A percentile compares a stretch with the other conserved stretches of the same genome.
These are phyloP conservation scores for Melospiza melodia DNA, from an alignment of 2,113 vertebrate species.

Conservation along the genomic window DNA sequence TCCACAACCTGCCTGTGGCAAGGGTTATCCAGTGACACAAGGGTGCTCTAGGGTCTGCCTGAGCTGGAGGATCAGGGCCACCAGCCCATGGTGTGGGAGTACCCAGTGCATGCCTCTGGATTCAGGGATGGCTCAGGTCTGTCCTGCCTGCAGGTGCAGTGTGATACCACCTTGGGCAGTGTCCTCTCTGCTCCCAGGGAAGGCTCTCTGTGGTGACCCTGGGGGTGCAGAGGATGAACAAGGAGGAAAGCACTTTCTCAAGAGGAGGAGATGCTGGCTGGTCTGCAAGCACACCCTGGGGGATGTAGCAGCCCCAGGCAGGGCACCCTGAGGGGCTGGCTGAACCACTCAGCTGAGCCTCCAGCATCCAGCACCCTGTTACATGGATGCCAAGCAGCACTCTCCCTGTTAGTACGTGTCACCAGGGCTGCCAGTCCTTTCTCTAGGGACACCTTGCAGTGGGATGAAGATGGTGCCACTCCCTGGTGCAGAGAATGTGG, in stretches of 20 bases:
- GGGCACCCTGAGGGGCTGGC: background rate
- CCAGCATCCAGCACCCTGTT: background rate
- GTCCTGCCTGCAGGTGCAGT: background rate
- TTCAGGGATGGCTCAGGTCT: background rate
- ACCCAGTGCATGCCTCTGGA: background rate
- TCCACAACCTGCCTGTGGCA: background rate
- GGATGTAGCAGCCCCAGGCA: background rate
- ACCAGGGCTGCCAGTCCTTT: background rate
- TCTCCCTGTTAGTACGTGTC: fast-evolving
- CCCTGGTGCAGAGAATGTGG: background rate
- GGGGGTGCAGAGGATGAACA: background rate
- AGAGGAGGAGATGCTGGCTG: background rate
- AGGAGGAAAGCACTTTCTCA: background rate
- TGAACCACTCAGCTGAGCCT: background rate
- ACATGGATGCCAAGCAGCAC: background rate
- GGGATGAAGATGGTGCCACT: background rate
- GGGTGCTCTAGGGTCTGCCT: background rate
- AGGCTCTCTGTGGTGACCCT: background rate
- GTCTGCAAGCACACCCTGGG: fast-evolving
- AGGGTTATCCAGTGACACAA: background rate
- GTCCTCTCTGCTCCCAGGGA: background rate
- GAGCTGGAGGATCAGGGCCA: background rate
- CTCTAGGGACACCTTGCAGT: background rate
- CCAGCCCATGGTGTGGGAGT: background rate
- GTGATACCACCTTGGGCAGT: background rate